phyloP scores from a whole-genome alignment of 2,888 invertebrate genomes.

The Nymphalis c-album region DNA sequence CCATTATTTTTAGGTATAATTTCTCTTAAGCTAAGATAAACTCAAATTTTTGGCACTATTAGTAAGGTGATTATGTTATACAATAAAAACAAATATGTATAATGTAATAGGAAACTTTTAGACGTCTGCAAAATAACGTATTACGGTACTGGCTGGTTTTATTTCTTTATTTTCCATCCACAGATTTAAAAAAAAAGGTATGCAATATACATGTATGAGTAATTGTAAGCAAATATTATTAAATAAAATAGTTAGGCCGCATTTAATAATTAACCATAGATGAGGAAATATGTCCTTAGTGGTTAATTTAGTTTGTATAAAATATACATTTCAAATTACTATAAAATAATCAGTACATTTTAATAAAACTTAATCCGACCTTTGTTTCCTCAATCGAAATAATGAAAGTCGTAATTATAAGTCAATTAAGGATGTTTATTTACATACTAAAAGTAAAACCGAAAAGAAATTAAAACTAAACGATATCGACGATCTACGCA shows the following conservation, averaged over 20 bases:
- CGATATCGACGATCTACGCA: slow-evolving; percentile 31
- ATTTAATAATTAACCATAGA: slow-evolving; percentile 59
- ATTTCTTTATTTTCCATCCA: not conserved
- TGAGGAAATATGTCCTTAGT: slow-evolving; percentile 69
- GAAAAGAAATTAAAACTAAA: slow-evolving; percentile 35
- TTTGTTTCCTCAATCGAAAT: slow-evolving; percentile 58
- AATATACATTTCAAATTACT: slow-evolving; percentile 70
- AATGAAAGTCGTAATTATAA: slow-evolving; percentile 54
- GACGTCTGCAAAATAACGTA: not conserved
- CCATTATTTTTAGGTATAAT: slow-evolving; percentile 5
- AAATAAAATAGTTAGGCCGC: slow-evolving; percentile 34
- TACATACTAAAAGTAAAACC: slow-evolving; percentile 43
- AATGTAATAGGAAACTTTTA: not conserved
- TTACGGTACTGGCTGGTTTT: not conserved
- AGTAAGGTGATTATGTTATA: slow-evolving; percentile 5
- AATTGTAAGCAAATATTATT: not conserved
- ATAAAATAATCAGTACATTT: slow-evolving; percentile 80
- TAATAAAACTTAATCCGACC: slow-evolving; percentile 72
- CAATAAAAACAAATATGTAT: not conserved
- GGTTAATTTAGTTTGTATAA: slow-evolving; percentile 63
- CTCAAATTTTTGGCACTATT: slow-evolving; percentile 25
- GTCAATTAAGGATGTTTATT: slow-evolving; percentile 48
- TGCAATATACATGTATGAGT: not conserved
- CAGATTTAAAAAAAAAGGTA: not conserved
- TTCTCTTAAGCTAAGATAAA: slow-evolving; percentile 15